These are phyloP conservation scores for Glaucopsyche alexis DNA, from an alignment of 2,888 invertebrate genomes.

Conservation along the genomic window DNA sequence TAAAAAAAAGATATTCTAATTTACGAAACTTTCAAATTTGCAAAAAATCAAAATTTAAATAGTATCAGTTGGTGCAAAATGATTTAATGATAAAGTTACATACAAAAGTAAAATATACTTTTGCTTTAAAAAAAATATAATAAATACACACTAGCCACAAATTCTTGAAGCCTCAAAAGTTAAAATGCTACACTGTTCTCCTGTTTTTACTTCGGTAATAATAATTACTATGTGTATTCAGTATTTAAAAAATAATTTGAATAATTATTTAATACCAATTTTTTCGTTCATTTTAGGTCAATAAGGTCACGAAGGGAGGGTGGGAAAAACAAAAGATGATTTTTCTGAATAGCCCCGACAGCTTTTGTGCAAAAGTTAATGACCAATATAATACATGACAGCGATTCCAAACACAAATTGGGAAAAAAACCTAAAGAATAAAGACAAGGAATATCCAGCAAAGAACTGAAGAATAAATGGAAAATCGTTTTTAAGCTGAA, in stretches of 20 bases:
- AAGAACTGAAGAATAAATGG: constrained; percentile 7
- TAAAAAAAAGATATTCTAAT: no score
- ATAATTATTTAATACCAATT: not conserved
- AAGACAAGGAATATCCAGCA: not conserved
- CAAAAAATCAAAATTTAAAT: no score
- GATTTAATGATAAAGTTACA: no score
- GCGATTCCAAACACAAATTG: not conserved
- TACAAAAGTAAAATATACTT: no score
- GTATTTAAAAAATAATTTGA: not conserved
- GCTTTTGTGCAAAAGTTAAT: constrained; percentile 15
- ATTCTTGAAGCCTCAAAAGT: no score
- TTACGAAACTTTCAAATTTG: no score
- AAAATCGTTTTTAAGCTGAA: constrained; percentile 23
- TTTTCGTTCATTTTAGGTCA: not conserved
- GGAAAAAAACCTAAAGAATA: constrained; percentile 1
- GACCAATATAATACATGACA: not conserved
- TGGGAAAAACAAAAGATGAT: not conserved
- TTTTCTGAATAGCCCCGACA: not conserved
- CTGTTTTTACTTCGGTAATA: no score
- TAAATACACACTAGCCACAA: no score
- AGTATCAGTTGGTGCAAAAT: no score
- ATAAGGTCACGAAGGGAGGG: not conserved
- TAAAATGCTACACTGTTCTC: no score
- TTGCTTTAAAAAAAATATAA: no score
- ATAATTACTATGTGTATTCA: no score